Evolutionary conservation across 2,888 invertebrate species (phyloP), one percentile per base, ranked within the genome.

Genomic region (Troglohyphantes excavatus): DNA sequence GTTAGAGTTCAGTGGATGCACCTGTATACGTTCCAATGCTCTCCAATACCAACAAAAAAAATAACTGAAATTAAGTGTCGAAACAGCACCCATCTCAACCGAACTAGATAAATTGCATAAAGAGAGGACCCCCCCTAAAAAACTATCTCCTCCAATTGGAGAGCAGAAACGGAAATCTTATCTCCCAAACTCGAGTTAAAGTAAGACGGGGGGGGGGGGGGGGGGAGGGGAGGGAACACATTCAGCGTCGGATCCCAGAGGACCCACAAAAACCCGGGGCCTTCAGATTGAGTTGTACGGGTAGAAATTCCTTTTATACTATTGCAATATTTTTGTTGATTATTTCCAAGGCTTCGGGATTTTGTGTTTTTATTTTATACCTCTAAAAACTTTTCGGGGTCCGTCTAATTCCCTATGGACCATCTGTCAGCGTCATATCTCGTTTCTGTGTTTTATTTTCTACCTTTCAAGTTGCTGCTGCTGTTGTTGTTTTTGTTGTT

Each of bases 361-460:
- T 78, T 65, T 65, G 21, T 63, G 27, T 21, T 78, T 79, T 59
- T 67, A 11, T 46, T 79, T 43, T 43, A 26, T 72, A 63, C 73
- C 73, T 73, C 39, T 27, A 43, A 78, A 73, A 83, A 63, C 72
- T 83, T 83, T 83, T 26, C 33, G 73, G 65, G 29, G 73, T 39
- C 13, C 65, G 29, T 70, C 43, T 29, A 63, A 83, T 83, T 83
- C 83, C 73, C 65, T 13, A 5, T 43, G 46, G 73, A 73, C 83
- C 73, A 73, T 83, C 63, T 73, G 83, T 83, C 83, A 83, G 73
- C 83, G 73, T 83, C 83, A 73, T 72, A 83, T 83, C 83, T 73
- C 72, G 65, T 72, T 83, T 73, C 72, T 82, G 82, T 82, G 82
- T 59, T 82, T 82, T 82, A 70, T 82, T 82, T 70, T 72, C 82